Evolutionary conservation across 2,888 invertebrate genomes (phyloP), one percentile per base, ranked within the genome.

Genomic region (Itoplectis maculator): DNA sequence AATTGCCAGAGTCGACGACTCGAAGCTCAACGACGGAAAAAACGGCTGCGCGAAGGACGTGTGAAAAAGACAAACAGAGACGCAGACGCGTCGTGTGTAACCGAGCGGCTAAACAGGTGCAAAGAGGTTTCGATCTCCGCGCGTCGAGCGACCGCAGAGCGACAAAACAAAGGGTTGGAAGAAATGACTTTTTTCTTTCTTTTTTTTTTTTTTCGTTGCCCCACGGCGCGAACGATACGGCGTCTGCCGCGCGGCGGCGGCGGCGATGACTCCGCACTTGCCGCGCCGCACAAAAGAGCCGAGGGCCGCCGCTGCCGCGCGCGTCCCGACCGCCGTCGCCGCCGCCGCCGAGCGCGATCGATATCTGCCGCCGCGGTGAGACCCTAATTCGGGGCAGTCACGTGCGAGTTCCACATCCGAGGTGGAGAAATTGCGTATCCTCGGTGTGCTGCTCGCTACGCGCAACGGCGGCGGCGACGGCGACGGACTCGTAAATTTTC

Each of bases 331-430:
- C 35, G 45, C 72, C 37, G n/a, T n/a, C n/a, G 85, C 84, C 85
- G n/a, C n/a, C n/a, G n/a, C n/a, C n/a, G n/a, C n/a, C n/a, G n/a
- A n/a, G n/a, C n/a, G 51, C 83, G 86, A 87, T 87, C 88, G 88
- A 87, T 87, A 79, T 82, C 77, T 72, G 59, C 81, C 70, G 51
- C 83, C 78, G 29, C 29, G 85, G 87, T 88, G 87, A 89, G 81
- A 90, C 90, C 86, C 89, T 89, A 90, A 91, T 91, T 88, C 88
- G 79, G 87, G 81, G 83, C 87, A 88, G 90, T 90, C 91, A 91
- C 91, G 90, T 90, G 89, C 89, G 87, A 87, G 82, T 63, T 78
- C 35, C 73, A 51, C 11, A 45, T 56, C 20, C 59, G 49, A 59
- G 72, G 72, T 61, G 61, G 59, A 68, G 42, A 73, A 47, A 65